These are phyloP conservation scores for Xestoiulus laeticollis DNA, from an alignment of 2,888 invertebrate genomes.

Conservation along the genomic window DNA sequence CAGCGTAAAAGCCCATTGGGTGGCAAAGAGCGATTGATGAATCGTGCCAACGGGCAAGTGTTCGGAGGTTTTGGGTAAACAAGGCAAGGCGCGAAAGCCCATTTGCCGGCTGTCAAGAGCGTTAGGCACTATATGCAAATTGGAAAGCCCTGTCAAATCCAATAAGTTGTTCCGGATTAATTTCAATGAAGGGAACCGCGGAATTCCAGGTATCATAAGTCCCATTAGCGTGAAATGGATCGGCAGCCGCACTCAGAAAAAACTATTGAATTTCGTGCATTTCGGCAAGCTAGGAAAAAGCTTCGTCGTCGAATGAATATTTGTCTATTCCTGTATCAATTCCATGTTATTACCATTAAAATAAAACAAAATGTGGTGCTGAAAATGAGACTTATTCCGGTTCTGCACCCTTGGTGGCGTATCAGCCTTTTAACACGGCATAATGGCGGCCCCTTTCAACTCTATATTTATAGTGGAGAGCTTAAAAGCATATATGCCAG, in stretches of 20 bases:
- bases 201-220: not conserved
- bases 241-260: slow-evolving; percentile 15
- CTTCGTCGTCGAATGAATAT: not conserved
- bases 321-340: not conserved
- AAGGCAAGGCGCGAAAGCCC: not conserved
- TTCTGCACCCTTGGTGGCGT: too few species aligned
- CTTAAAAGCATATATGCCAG: too few species aligned
- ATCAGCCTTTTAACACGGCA: too few species aligned
- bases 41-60: not conserved
- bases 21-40: not conserved
- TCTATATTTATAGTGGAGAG: too few species aligned
- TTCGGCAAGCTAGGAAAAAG: not conserved
- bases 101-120: not conserved
- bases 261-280: slow-evolving; percentile 30
- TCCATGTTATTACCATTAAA: not conserved
- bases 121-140: not conserved
- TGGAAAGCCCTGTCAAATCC: not conserved
- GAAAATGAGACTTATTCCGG: too few species aligned
- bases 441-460: too few species aligned
- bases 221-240: slow-evolving; percentile 30
- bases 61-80: not conserved
- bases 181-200: not conserved
- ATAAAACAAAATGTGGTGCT: not conserved
- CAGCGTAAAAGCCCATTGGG: not conserved
- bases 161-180: not conserved